These are phyloP conservation scores for Rhadina sibilatrix DNA, from an alignment of 2,113 vertebrate species.

Conservation along the genomic window DNA sequence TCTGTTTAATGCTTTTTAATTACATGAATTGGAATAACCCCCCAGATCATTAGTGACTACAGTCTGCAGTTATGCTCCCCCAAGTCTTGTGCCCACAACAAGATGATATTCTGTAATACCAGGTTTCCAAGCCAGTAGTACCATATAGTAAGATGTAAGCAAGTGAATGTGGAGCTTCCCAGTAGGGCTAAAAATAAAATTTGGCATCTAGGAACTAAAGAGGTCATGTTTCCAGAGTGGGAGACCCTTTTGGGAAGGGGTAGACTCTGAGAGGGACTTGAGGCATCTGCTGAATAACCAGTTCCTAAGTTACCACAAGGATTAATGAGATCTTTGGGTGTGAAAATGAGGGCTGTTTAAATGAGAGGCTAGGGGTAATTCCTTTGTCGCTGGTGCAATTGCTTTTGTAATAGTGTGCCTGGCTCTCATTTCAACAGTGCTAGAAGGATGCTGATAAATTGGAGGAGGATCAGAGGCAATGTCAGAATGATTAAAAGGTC, in stretches of 20 bases:
- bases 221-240: not conserved
- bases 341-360: not conserved
- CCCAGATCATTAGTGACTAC: not conserved
- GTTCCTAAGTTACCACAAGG: not conserved
- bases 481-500: constrained; percentile 47
- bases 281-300: not conserved
- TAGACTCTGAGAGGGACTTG: not conserved
- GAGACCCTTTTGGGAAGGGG: not conserved
- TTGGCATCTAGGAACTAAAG: not conserved
- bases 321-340: not conserved
- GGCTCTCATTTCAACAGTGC: not conserved
- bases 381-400: not conserved
- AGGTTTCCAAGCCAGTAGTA: not conserved
- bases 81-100: not conserved
- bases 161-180: not conserved
- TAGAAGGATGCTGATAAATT: constrained; percentile 26
- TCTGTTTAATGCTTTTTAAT: not conserved
- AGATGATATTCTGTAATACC: not conserved
- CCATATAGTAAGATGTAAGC: not conserved
- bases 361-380: not conserved
- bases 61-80: not conserved
- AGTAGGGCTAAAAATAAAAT: not conserved
- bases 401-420: not conserved
- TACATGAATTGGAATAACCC: not conserved
- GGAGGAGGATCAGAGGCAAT: constrained; percentile 11